Conservation (phyloP, 2,797 vertebrate species). For the Pseudomugil gertrudae region DNA sequence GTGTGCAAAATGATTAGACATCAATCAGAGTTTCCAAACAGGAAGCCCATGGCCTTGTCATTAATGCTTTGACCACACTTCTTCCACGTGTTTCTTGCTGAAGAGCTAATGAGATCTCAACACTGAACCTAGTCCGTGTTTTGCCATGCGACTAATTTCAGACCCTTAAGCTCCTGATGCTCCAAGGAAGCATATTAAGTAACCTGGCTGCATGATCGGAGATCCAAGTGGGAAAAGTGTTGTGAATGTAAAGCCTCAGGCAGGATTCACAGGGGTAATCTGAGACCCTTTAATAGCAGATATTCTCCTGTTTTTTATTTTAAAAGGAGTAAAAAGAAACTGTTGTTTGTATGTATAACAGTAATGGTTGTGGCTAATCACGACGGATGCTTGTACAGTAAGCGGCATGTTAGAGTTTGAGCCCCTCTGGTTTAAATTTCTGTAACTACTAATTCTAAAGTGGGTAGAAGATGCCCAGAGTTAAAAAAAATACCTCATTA, state of each 20-base stretch:
- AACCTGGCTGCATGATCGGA: constrained; percentile 35
- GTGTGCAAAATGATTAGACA: constrained; percentile 23
- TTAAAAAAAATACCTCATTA: too few species aligned
- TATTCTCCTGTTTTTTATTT: not conserved
- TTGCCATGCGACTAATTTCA: constrained; percentile 68
- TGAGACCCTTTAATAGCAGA: not conserved
- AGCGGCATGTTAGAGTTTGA: not conserved
- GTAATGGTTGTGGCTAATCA: not conserved
- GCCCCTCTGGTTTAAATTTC: not conserved
- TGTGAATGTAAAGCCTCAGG: constrained; percentile 6
- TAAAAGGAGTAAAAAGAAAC: not conserved
- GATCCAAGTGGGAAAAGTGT: constrained; percentile 16
- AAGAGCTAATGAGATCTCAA: constrained; percentile 66
- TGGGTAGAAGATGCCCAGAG: too few species aligned
- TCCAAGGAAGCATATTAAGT: constrained; percentile 61
- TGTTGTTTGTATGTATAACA: not conserved
- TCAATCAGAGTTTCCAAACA: constrained; percentile 12
- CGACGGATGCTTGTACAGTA: not conserved
- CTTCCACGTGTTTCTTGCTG: constrained; percentile 24
- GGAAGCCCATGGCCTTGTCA: constrained; percentile 18
- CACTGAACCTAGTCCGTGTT: constrained; percentile 42
- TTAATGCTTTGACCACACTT: constrained; percentile 26
- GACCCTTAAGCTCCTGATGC: constrained; percentile 69
- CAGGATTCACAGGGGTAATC: not conserved
- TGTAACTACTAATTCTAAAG: not conserved